A percentile compares a stretch with the other conserved stretches of the same genome.
Evolutionary conservation across 92 coral and sea anemone species (phyloP).

Genomic region (Porites rus): DNA sequence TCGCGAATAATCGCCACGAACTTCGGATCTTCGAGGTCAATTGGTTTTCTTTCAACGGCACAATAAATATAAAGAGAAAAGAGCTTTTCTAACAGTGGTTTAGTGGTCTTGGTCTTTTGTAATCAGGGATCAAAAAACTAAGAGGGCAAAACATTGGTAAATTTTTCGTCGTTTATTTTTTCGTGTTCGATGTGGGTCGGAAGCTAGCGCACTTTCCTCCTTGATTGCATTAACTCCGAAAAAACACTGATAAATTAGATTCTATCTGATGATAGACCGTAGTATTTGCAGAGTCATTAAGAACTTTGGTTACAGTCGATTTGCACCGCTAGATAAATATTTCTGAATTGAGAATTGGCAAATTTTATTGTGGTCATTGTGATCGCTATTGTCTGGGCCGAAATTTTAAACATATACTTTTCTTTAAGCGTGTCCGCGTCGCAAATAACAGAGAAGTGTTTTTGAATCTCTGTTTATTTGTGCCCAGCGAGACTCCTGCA

Average conservation of each 20-base stretch:
- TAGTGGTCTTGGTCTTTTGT: conserved; percentile 62
- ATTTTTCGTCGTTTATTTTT: conserved; percentile 13
- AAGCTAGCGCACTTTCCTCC: conserved; percentile 30
- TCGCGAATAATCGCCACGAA: conserved; percentile 77
- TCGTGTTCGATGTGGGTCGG: conserved; percentile 28
- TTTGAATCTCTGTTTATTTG: conserved; percentile 27
- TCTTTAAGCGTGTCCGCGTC: conserved; percentile 37
- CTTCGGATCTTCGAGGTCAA: conserved; percentile 83
- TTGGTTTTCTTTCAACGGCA: conserved; percentile 72
- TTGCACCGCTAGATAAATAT: conserved; percentile 89
- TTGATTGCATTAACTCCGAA: conserved; percentile 76
- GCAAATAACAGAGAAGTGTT: conserved; percentile 23
- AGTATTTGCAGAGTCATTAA: conserved; percentile 84
- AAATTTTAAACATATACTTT: conserved; percentile 47
- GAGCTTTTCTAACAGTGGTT: conserved; percentile 61
- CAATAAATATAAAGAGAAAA: conserved; percentile 67
- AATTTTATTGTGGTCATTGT: conserved; percentile 78
- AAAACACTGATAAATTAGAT: conserved; percentile 73
- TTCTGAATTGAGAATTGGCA: conserved; percentile 73
- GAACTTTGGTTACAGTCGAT: conserved; percentile 85
- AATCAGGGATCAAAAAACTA: conserved; percentile 47
- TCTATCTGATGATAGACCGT: conserved; percentile 61
- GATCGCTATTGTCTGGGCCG: conserved; percentile 70
- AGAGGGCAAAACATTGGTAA: conserved; percentile 42
- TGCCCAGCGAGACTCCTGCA: conserved; percentile 27